These are phyloP conservation scores for Cynoglossus semilaevis DNA, from an alignment of 2,113 vertebrate genomes.

Conservation along the genomic window DNA sequence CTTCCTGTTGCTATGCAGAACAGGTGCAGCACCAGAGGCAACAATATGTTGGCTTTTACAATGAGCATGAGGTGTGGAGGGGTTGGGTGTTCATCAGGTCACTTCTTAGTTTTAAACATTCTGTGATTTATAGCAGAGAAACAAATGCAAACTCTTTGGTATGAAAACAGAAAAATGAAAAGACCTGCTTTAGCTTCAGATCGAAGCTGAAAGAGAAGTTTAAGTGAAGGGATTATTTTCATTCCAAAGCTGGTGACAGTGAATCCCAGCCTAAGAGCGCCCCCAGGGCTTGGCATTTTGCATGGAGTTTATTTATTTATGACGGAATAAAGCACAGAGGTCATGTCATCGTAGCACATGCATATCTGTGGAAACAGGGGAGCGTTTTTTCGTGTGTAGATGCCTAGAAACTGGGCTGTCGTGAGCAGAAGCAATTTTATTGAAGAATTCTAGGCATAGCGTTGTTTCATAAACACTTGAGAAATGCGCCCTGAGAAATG, in stretches of 20 bases:
- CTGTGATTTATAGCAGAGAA: neutral
- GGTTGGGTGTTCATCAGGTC: slow-evolving; percentile 16
- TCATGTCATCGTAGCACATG: slow-evolving; percentile 59
- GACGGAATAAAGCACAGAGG: slow-evolving; percentile 64
- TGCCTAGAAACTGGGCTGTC: neutral
- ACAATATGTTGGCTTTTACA: slow-evolving; percentile 57
- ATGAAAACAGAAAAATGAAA: too few species aligned
- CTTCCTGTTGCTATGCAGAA: slow-evolving; percentile 65
- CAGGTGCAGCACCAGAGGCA: slow-evolving; percentile 72
- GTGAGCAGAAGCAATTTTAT: slow-evolving; percentile 7
- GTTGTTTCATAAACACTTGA: slow-evolving; percentile 21
- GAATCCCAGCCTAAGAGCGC: slow-evolving; percentile 41
- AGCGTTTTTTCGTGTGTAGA: neutral
- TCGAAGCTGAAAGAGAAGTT: too few species aligned
- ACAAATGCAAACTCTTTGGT: neutral
- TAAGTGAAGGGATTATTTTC: slow-evolving; percentile 5
- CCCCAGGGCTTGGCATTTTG: slow-evolving; percentile 53
- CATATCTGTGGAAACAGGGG: slow-evolving; percentile 33
- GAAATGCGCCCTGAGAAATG: too few species aligned
- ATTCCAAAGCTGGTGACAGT: slow-evolving; percentile 52
- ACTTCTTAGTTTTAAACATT: slow-evolving; percentile 16
- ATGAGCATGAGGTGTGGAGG: slow-evolving; percentile 29
- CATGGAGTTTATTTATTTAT: slow-evolving; percentile 70
- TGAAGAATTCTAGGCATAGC: slow-evolving; percentile 5
- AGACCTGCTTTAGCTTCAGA: too few species aligned